Evolutionary conservation across 2,888 invertebrate genomes (phyloP).

Genomic region (Lamellibrachia satsuma): DNA sequence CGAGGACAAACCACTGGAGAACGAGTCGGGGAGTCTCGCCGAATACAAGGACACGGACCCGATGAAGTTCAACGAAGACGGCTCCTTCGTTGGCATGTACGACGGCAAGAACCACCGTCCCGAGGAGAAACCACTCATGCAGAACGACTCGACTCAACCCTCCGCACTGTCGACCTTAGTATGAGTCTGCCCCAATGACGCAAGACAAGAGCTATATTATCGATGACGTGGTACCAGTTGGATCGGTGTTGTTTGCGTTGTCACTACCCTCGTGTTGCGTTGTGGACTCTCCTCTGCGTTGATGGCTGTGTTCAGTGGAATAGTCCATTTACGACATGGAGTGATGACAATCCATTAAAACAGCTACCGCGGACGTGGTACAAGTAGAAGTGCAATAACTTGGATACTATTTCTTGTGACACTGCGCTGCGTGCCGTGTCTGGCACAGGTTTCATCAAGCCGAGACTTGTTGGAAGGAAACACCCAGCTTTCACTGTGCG

Average conservation of each 20-base stretch:
- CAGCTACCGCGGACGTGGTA: not conserved
- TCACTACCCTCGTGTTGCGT: not conserved
- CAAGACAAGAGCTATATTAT: not conserved
- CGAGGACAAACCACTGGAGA: constrained; percentile 71
- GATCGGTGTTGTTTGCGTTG: not conserved
- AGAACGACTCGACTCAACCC: constrained; percentile 73
- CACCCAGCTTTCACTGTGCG: not conserved
- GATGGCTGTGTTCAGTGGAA: not conserved
- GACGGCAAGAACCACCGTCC: constrained; percentile 69
- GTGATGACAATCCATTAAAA: not conserved
- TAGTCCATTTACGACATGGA: not conserved
- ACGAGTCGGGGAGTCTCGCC: constrained; percentile 98
- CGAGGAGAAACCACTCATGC: constrained; percentile 41
- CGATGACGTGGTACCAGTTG: not conserved
- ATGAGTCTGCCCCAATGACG: constrained; percentile 43
- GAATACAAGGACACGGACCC: constrained; percentile 99
- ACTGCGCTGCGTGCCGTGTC: not conserved
- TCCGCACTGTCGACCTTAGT: constrained; percentile 81
- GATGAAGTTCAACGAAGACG: constrained; percentile 97
- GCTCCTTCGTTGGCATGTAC: constrained; percentile 98
- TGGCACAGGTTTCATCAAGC: not conserved
- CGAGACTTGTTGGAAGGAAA: not conserved
- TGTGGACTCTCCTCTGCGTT: not conserved
- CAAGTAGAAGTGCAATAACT: not conserved
- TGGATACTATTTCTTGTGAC: not conserved